phyloP scores from a whole-genome alignment of 2,888 invertebrate genomes.

The Schizotus pectinicornis region DNA sequence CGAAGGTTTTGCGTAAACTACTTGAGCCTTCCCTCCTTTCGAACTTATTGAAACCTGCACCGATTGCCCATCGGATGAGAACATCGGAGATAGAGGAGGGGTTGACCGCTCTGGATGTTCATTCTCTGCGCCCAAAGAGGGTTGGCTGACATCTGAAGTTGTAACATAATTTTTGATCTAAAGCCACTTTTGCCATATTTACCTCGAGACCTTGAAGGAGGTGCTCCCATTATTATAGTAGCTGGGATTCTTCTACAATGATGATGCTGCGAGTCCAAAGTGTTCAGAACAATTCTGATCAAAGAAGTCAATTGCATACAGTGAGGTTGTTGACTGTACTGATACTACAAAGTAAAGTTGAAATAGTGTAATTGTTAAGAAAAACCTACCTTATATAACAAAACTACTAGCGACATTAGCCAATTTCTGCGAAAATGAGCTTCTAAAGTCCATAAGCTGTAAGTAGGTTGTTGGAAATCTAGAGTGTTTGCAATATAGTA shows the following conservation, averaged over 20 bases:
- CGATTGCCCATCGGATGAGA: constrained; percentile 64
- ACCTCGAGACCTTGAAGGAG: constrained; percentile 72
- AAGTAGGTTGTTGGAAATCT: constrained; percentile 72
- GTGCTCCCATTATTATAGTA: constrained; percentile 76
- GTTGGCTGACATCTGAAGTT: constrained; percentile 76
- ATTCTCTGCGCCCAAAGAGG: constrained; percentile 74
- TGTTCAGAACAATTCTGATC: constrained; percentile 89
- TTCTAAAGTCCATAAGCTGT: constrained; percentile 88
- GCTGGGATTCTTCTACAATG: constrained; percentile 86
- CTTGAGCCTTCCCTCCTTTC: constrained; percentile 56
- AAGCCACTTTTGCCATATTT: constrained; percentile 11
- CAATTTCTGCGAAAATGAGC: constrained; percentile 88
- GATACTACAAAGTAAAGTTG: constrained; percentile 63
- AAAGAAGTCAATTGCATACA: constrained; percentile 78
- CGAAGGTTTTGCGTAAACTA: constrained; percentile 55
- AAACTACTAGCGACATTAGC: constrained; percentile 90
- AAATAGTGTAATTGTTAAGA: background rate
- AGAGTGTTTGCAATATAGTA: constrained; percentile 62
- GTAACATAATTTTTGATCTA: constrained; percentile 1
- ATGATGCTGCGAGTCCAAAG: constrained; percentile 90
- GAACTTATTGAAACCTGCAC: constrained; percentile 57
- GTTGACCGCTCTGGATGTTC: constrained; percentile 64
- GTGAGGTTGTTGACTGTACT: constrained; percentile 74
- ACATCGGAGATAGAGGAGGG: constrained; percentile 69
- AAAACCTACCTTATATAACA: constrained; percentile 86